Conservation (phyloP, 2,888 invertebrate species). For the Lamellibrachia columna region DNA sequence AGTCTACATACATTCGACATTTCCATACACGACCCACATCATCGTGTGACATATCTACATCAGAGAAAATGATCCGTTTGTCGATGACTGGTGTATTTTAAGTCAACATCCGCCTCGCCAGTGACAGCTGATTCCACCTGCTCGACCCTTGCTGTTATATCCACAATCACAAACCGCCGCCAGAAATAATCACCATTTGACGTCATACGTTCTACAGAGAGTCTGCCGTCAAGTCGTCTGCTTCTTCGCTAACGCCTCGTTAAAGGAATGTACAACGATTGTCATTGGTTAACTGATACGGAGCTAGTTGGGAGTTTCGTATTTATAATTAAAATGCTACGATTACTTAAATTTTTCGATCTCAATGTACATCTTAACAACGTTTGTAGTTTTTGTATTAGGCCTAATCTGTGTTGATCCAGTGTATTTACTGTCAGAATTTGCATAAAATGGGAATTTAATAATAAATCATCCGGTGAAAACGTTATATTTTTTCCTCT, state of each 20-base stretch:
- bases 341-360: too few species aligned
- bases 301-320: too few species aligned
- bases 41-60: slow-evolving; percentile 3
- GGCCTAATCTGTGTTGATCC: too few species aligned
- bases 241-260: neutral
- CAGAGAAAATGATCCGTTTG: slow-evolving; percentile 12
- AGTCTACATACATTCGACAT: neutral
- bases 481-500: too few species aligned
- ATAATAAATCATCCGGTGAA: too few species aligned
- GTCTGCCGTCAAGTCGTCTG: neutral
- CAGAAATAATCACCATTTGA: slow-evolving; percentile 5
- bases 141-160: neutral
- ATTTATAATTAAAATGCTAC: too few species aligned
- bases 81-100: neutral
- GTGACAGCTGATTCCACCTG: neutral
- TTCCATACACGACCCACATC: neutral
- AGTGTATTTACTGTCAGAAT: too few species aligned
- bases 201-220: neutral
- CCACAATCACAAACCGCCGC: neutral
- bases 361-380: too few species aligned
- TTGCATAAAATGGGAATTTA: too few species aligned
- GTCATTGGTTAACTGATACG: too few species aligned
- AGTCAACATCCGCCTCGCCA: neutral
- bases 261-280: neutral
- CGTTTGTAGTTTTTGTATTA: too few species aligned